Percentiles rank a stretch among this genome's conserved stretches.
Conservation (phyloP, 1,140 invertebrate species). For the Anagrus nilaparvatae region DNA sequence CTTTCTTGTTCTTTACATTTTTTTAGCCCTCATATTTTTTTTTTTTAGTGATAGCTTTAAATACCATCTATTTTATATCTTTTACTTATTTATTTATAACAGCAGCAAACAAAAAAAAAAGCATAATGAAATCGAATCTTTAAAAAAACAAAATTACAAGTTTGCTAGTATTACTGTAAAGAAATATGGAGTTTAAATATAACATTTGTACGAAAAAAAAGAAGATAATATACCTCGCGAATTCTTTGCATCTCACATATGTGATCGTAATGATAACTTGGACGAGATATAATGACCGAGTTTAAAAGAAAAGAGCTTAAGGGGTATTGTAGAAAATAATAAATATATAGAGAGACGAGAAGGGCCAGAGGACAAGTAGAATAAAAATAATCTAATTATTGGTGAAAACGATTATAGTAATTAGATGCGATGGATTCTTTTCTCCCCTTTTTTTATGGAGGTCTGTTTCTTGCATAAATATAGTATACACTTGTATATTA, state of each 20-base stretch:
- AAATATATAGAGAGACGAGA: conserved; percentile 5
- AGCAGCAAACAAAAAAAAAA: too few species aligned
- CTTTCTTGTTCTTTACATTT: too few species aligned
- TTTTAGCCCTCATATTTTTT: too few species aligned
- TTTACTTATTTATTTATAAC: too few species aligned
- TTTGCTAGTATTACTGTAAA: too few species aligned
- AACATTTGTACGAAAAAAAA: too few species aligned
- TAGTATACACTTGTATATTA: neutral
- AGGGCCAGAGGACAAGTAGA: conserved; percentile 18
- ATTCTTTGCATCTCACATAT: too few species aligned
- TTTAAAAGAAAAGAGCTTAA: conserved; percentile 17
- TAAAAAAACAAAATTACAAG: too few species aligned
- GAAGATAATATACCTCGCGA: conserved; percentile 9
- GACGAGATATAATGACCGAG: conserved; percentile 33
- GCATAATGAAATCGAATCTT: too few species aligned
- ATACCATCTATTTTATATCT: too few species aligned
- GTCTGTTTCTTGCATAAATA: conserved; percentile 12
- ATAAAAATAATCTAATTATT: conserved; percentile 39
- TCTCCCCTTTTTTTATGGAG: conserved; percentile 6
- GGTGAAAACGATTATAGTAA: conserved; percentile 39
- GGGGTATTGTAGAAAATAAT: conserved; percentile 9
- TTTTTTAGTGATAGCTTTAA: too few species aligned
- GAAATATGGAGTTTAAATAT: too few species aligned
- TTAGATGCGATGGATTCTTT: conserved; percentile 26
- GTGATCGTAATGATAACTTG: conserved; percentile 37